Evolutionary conservation across 2,888 invertebrate genomes (phyloP).

Genomic region (Drosophila phalerata): DNA sequence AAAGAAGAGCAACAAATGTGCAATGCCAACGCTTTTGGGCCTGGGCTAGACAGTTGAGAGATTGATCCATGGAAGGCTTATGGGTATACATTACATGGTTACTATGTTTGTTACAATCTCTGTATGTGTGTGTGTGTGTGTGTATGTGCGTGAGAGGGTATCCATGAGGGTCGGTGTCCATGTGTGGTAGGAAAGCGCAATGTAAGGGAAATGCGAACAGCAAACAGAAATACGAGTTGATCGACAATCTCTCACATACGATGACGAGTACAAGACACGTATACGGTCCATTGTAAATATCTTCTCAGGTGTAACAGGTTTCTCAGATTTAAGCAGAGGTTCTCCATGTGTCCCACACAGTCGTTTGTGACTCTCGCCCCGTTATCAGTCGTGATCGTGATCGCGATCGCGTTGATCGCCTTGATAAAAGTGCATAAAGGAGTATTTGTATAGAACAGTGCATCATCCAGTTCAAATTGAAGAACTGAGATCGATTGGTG

Average conservation of each 20-base stretch:
- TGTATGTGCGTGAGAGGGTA: conserved; percentile 5
- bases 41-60: conserved; percentile 46
- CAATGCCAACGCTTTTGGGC: conserved; percentile 36
- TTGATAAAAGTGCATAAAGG: conserved; percentile 3
- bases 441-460: conserved; percentile 1
- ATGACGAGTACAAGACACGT: conserved; percentile 23
- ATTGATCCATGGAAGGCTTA: conserved; percentile 51
- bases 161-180: conserved; percentile 9
- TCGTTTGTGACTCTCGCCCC: conserved; percentile 57
- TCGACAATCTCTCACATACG: conserved; percentile 46
- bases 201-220: conserved; percentile 33
- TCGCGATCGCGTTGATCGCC: conserved; percentile 8
- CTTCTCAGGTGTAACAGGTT: conserved; percentile 85
- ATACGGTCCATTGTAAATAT: conserved; percentile 80
- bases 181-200: conserved; percentile 10
- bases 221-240: conserved; percentile 69
- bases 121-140: neutral
- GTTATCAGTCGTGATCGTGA: conserved; percentile 50
- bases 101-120: conserved; percentile 1
- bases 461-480: conserved; percentile 69
- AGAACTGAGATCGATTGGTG: conserved; percentile 85
- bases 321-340: conserved; percentile 83
- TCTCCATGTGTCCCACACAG: conserved; percentile 56
- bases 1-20: conserved; percentile 68
- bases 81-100: conserved; percentile 56